These are phyloP conservation scores for Diacarnus erythraeanus DNA, from an alignment of 37 sponge, comb jelly and placozoan genomes.

Conservation along the genomic window DNA sequence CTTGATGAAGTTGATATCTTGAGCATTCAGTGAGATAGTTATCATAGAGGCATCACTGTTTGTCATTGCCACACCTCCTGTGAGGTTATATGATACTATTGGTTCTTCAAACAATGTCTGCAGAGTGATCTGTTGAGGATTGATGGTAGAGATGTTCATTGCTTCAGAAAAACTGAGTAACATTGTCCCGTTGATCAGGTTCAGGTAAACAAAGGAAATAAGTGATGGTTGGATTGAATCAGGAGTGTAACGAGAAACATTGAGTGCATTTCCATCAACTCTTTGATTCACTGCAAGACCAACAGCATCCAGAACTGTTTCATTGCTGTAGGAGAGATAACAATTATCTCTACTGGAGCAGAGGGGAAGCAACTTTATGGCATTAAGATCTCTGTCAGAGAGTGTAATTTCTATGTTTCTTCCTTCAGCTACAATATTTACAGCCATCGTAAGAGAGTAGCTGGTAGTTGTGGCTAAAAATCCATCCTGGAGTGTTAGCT, in stretches of 20 bases:
- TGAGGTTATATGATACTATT: conserved; percentile 56
- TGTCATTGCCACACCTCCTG: conserved; percentile 44
- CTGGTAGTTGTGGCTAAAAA: conserved; percentile 21
- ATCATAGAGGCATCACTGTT: conserved; percentile 38
- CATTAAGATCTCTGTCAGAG: conserved; percentile 48
- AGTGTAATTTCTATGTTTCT: conserved; percentile 51
- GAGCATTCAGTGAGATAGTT: conserved; percentile 42
- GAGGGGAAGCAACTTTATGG: conserved; percentile 63
- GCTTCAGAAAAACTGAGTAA: conserved; percentile 75
- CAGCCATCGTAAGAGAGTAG: conserved; percentile 49
- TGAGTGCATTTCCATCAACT: conserved; percentile 57
- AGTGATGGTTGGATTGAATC: conserved; percentile 71
- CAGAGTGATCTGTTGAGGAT: conserved; percentile 40
- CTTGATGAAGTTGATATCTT: conserved; percentile 73
- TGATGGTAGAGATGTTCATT: conserved; percentile 55
- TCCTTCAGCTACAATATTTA: conserved; percentile 8
- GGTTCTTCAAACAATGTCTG: conserved; percentile 86
- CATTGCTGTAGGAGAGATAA: conserved; percentile 58
- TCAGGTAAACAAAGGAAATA: conserved; percentile 45
- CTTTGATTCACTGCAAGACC: conserved; percentile 60
- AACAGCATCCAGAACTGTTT: conserved; percentile 66
- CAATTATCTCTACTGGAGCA: conserved; percentile 54
- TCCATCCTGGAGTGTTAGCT: conserved; percentile 69
- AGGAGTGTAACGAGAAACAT: conserved; percentile 35
- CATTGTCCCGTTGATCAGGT: conserved; percentile 54